phyloP scores from a whole-genome alignment of 2,113 vertebrate genomes.

The Xiphophorus couchianus region DNA sequence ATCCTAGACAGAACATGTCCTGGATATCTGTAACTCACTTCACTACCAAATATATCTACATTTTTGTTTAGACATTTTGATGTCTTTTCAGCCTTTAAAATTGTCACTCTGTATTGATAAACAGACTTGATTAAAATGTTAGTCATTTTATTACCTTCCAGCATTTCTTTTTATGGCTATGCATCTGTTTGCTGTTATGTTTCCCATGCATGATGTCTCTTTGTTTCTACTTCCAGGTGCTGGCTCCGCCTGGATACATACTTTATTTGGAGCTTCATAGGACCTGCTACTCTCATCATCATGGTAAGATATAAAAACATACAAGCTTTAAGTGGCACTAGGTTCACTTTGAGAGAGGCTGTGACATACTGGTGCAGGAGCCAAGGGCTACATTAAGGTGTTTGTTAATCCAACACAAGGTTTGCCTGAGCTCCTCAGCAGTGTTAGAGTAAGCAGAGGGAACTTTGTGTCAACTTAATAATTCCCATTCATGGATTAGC shows the following conservation, averaged over 20 bases:
- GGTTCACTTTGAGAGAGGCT: conserved; percentile 3
- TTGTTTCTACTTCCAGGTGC: conserved; percentile 87
- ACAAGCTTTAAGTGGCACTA: conserved; percentile 10
- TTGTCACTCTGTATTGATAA: no score
- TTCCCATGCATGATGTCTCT: conserved; percentile 59
- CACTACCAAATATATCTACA: not conserved
- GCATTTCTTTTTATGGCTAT: conserved; percentile 11
- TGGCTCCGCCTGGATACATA: conserved; percentile 99
- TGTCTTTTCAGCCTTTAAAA: not conserved
- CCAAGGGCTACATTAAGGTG: conserved; percentile 26
- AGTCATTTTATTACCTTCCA: no score
- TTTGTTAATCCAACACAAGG: conserved; percentile 27
- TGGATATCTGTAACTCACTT: no score
- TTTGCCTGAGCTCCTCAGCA: conserved; percentile 26
- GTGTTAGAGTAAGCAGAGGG: conserved; percentile 20
- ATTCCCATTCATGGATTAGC: conserved; percentile 50
- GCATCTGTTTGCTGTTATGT: conserved; percentile 25
- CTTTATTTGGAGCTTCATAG: conserved; percentile 99
- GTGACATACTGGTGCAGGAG: conserved; percentile 19
- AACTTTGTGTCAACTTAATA: conserved; percentile 42
- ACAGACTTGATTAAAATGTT: no score
- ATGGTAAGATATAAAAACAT: conserved; percentile 85
- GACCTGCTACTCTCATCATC: conserved; percentile 98
- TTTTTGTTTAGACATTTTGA: no score
- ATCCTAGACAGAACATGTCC: not conserved